Evolutionary conservation across 2,113 vertebrate species (phyloP).

Genomic region (Oncorhynchus clarkii): DNA sequence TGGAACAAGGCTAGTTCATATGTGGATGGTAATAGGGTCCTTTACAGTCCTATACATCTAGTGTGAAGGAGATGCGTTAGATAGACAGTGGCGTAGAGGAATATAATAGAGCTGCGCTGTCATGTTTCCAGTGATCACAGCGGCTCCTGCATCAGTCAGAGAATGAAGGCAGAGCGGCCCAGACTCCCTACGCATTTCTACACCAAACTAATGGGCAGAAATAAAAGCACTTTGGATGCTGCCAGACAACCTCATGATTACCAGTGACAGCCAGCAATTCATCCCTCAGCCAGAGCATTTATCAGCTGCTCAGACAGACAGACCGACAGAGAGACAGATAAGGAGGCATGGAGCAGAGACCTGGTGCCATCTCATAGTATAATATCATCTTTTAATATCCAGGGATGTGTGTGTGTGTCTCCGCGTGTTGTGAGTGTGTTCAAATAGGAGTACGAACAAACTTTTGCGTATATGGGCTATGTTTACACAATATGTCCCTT

Average conservation of each 20-base stretch:
- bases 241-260: slow-evolving; percentile 74
- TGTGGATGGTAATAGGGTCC: slow-evolving; percentile 43
- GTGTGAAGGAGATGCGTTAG: too few relatives aligned
- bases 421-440: slow-evolving; percentile 29
- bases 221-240: slow-evolving; percentile 69
- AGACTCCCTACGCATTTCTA: slow-evolving; percentile 61
- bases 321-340: slow-evolving; percentile 35
- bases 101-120: slow-evolving; percentile 27
- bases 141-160: slow-evolving; percentile 44
- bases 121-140: slow-evolving; percentile 44
- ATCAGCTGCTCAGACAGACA: slow-evolving; percentile 61
- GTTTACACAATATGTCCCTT: slow-evolving; percentile 9
- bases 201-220: slow-evolving; percentile 71
- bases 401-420: slow-evolving; percentile 15
- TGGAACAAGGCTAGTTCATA: slow-evolving; percentile 37
- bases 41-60: background rate
- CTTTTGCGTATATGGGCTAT: slow-evolving; percentile 32
- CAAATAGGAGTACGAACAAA: slow-evolving; percentile 36
- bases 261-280: slow-evolving; percentile 74
- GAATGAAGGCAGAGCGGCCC: slow-evolving; percentile 35
- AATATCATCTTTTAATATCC: slow-evolving; percentile 27
- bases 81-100: too few relatives aligned
- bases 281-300: slow-evolving; percentile 65
- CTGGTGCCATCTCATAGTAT: slow-evolving; percentile 47
- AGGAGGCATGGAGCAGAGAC: slow-evolving; percentile 42